Evolutionary conservation across 2,888 invertebrate species (phyloP), one percentile per base, ranked within the genome.

Genomic region (Deroplatys truncata): DNA sequence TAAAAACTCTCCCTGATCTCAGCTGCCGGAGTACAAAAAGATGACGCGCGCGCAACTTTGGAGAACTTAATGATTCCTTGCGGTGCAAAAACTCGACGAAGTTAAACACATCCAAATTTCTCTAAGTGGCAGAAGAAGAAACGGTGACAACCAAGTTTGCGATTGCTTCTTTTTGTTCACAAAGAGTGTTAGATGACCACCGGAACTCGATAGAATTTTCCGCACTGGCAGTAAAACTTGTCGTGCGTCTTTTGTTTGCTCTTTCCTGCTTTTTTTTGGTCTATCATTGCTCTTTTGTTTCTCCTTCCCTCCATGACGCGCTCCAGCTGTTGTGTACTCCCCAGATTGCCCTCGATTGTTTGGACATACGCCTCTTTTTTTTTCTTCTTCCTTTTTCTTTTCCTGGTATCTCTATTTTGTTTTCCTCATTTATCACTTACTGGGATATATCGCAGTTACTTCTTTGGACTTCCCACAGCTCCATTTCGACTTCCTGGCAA

Each of bases 141-240:
- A 87, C 35, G 56, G 31, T 72, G 56, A n/a, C 35, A 87, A 25
- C 56, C 28, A 87, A 87, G 35, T 87, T 87, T 35, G 28, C 82
- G 56, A 72, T 72, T 72, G 16, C 56, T 72, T 20, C 25, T 72
- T 49, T 72, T 87, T 86, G 82, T 31, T 82, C n/a, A 10, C 20
- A 15, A 28, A 16, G 15, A 28, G 87, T 20, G 29, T 28, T 20
- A 29, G 87, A 82, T 83, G 83, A 31, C 87, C 83, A 43, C 25
- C 31, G 56, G 87, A 87, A 87, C 31, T 87, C n/a, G 87, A 87
- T 87, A 82, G 87, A 87, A 83, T 83, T 83, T 87, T 87, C 87
- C 82, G 25, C 28, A 31, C 28, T 87, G 82, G 82, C 82, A 83
- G 87, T 72, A 72, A 16, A 87, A 87, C 82, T 87, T 87, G 87